Evolutionary conservation across 2,797 vertebrate genomes (phyloP).

Genomic region (Mycteria americana): DNA sequence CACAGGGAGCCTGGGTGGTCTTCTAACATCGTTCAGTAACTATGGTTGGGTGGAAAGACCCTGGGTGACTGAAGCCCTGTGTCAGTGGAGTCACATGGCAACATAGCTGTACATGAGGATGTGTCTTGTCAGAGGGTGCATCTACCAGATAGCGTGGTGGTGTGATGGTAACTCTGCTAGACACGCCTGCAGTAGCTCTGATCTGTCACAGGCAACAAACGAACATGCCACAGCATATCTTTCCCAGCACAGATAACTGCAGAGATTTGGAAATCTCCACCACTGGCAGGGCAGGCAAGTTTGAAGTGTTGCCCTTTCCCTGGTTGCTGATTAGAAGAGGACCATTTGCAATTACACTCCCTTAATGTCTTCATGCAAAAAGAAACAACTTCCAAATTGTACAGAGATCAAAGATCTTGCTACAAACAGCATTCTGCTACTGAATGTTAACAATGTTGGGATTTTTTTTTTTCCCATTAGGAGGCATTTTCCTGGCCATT

Average conservation of each 20-base stretch:
- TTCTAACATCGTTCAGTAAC: rapidly evolving
- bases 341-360: neutral
- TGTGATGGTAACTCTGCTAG: neutral
- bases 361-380: neutral
- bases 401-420: neutral
- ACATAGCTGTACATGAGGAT: neutral
- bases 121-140: neutral
- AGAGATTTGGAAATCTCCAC: neutral
- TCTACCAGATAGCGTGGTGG: rapidly evolving
- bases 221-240: neutral
- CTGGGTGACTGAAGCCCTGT: neutral
- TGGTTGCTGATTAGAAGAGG: neutral
- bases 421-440: neutral
- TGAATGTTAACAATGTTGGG: neutral
- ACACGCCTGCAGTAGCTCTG: neutral
- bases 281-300: neutral
- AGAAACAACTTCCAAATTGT: neutral
- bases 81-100: neutral
- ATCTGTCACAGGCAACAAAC: neutral
- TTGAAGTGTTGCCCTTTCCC: neutral
- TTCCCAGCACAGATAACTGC: neutral
- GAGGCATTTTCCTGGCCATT: conserved; percentile 43
- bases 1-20: neutral
- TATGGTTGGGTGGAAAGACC: neutral
- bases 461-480: neutral